Base-by-base conservation (phyloP, 2,888 invertebrate species). In the Periphyllus acericola region DNA sequence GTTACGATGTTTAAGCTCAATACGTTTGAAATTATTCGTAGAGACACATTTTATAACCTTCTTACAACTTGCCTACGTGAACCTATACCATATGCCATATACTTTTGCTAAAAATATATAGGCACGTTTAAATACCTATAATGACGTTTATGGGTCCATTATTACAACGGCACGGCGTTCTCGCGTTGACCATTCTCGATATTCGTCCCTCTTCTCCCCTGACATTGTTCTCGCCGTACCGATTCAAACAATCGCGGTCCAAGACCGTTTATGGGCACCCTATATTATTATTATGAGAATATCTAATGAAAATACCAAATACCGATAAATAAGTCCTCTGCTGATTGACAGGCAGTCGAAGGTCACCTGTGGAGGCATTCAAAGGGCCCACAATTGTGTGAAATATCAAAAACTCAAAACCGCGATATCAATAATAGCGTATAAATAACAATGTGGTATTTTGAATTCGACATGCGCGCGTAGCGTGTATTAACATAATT, bases 351-450 rank as follows among this genome's bases (percentile, higher is more conserved):
- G 72, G 79, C 79, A 55, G 86, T 52, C 68, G 68, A 68, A 79
- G 79, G 79, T 86, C 40, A 86, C 86, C 80, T 86, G 80, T 86
- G 86, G 86, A n/a, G 79, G 55, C 86, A 80, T 79, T 79, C 72
- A 86, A 79, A 80, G 72, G 72, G 74, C 36, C 72, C 52, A 29
- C 86, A 80, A 79, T 72, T 80, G 86, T 86, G 79, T 55, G 79
- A 79, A 86, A 80, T 80, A 72, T 60, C 55, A 34, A 78, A 60
- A 72, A 72, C 72, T 32, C 60, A 80, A 68, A 79, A 72, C 79
- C 86, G 6, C 72, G n/a, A 84, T 83, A 74, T 74, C 74, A 25
- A 79, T 52, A 17, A 68, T 40, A 36, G 36, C 4, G 25, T 52
- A n/a, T n/a, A n/a, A 52, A 46, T 66, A 78, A 46, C 46, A 79